Evolutionary conservation across 2,113 vertebrate genomes (phyloP), one percentile per base, ranked within the genome.

Genomic region (Varanus komodoensis): DNA sequence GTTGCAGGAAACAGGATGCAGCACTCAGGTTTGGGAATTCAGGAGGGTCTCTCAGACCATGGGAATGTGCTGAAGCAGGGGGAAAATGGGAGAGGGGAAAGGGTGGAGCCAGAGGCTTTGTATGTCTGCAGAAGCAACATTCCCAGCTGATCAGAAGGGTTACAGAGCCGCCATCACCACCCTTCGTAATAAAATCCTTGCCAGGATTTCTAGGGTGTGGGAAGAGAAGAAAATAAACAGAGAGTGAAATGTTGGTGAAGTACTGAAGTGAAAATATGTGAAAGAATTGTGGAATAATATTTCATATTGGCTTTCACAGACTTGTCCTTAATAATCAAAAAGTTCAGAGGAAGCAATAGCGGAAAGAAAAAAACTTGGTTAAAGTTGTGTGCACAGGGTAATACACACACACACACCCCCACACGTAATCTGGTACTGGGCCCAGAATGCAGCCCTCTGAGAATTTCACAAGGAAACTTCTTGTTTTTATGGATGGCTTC

Each of bases 251-350:
- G 69, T 78, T 82, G 67, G 32, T 87, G 81, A 81, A 94, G 92
- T 71, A 89, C 82, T 80, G 52, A 93, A 93, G 87, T 81, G 87
- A 87, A 93, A 94, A 96, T 91, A 89, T 95, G 87, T 85, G 91
- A 71, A 93, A 11, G 64, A 88, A 52, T 48, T 3, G 48, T 93
- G 78, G 88, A 80, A 64, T 73, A 17, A 80, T 64, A 61, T 75
- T 38, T 50, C 91, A 90, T 12, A 79, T 84, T 93, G 88, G 67
- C 82, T 94, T 68, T 91, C 69, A 92, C 82, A 82, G 89, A 29
- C 14, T 17, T 93, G 32, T 3, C 4, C 83, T 87, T 92, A 85
- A 88, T 89, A 95, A 7, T 57, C 74, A 90, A 21, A 79, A 92
- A 85, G 52, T 3, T 38, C 32, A 19, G 44, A 93, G 93, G 75